These are phyloP conservation scores for Isichthys henryi DNA, from an alignment of 2,113 vertebrate species.

Conservation along the genomic window DNA sequence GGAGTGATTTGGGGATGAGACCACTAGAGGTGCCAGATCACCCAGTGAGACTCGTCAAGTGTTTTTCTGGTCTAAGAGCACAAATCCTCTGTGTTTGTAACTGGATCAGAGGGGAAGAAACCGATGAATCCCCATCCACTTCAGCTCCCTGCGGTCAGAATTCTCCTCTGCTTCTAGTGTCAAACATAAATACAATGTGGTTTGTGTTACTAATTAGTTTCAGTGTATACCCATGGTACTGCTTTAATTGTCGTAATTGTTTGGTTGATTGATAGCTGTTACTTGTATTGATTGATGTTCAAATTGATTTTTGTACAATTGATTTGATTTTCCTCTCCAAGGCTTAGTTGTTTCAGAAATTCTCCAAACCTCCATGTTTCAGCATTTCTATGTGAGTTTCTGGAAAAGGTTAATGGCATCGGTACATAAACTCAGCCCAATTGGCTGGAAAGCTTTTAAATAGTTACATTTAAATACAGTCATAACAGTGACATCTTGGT, in stretches of 20 bases:
- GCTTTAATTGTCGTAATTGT: conserved; percentile 4
- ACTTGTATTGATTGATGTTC: not conserved
- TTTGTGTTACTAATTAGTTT: conserved; percentile 7
- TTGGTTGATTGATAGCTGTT: not conserved
- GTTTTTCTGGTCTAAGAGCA: not conserved
- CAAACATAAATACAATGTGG: not conserved
- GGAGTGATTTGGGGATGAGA: not conserved
- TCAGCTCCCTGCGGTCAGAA: not conserved
- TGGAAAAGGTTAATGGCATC: not conserved
- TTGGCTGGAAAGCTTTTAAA: not conserved
- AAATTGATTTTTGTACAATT: not conserved
- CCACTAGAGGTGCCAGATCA: not conserved
- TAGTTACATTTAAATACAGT: not conserved
- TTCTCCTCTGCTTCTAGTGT: not conserved
- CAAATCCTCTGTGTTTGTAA: not conserved
- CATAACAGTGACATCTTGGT: not conserved
- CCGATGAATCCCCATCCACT: not conserved
- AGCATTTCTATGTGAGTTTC: not conserved
- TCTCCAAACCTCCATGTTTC: not conserved
- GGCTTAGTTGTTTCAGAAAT: not conserved
- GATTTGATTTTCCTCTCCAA: not conserved
- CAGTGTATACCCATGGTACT: not conserved
- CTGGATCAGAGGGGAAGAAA: not conserved
- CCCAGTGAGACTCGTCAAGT: not conserved
- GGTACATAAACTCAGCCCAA: not conserved